Evolutionary conservation across 2,888 invertebrate species (phyloP), one percentile per base, ranked within the genome.

Genomic region (Phasia obesa): DNA sequence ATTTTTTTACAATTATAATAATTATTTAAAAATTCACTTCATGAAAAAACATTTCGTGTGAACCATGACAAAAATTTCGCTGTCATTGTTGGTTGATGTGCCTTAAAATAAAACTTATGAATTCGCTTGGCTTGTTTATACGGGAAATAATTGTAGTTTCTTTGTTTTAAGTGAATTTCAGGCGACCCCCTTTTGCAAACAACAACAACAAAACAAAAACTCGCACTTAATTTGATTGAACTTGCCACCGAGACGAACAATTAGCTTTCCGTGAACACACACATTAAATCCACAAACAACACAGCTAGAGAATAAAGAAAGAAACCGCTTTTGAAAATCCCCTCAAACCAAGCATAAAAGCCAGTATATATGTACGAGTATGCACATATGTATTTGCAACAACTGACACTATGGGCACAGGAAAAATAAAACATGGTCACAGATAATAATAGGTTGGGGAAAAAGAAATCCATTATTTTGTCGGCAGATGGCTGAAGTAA

Each of bases 201-300:
- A n/a, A 38, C 23, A 57, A n/a, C n/a, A n/a, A n/a, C n/a, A n/a
- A n/a, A 35, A 51, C 7, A 53, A 76, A 84, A 71, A 59, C 47
- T n/a, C 23, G 85, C 88, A 90, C 90, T 90, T 90, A 90, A 90
- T 89, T 90, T 90, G 89, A 90, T 90, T 90, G 89, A 89, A 89
- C 88, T 89, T 88, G 89, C 89, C 90, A 89, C 89, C 87, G 85
- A 85, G 85, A 88, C 87, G 88, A 86, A 85, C 85, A 88, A 85
- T 86, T 84, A 84, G 88, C 89, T 87, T 87, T 87, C 86, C 86
- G 65, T 76, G 70, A 76, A 78, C 86, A 86, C 86, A 86, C 86
- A 85, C 85, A 88, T 86, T 87, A 87, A 88, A 86, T 80, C 84
- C 82, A 87, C 59, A 71, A 59, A 73, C 4, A 57, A 21, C 44